Conservation (phyloP, 2,797 vertebrate species). For the Hemibagrus guttatus region DNA sequence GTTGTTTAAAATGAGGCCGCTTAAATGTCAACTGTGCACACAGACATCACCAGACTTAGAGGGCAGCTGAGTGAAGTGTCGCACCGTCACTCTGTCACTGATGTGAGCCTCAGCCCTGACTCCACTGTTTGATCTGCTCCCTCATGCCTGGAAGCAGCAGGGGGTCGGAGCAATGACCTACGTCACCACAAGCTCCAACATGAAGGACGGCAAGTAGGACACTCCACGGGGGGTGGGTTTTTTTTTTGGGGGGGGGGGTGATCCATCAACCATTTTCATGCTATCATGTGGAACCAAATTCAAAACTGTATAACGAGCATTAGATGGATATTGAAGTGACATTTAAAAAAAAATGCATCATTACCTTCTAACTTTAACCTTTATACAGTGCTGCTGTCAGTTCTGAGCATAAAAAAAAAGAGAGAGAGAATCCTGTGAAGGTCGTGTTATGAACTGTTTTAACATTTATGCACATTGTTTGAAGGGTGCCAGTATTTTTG, state of each 20-base stretch:
- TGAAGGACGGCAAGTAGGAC: conserved; percentile 47
- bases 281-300: not conserved
- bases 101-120: conserved; percentile 28
- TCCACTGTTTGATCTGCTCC: conserved; percentile 50
- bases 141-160: conserved; percentile 38
- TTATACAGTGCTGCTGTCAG: not conserved
- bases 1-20: conserved; percentile 17
- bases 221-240: not conserved
- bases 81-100: not conserved
- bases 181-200: conserved; percentile 33
- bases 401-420: not conserved
- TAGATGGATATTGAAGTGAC: not conserved
- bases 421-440: not conserved
- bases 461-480: too few relatives aligned
- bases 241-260: not conserved
- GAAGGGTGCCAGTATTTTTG: not conserved
- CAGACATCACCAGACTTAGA: not conserved
- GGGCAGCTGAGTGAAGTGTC: not conserved
- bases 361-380: not conserved
- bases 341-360: not conserved
- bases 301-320: not conserved
- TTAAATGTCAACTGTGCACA: conserved; percentile 31
- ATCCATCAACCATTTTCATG: conserved; percentile 2
- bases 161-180: conserved; percentile 16
- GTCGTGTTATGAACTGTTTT: not conserved